Base-by-base conservation (phyloP, 2,113 vertebrate genomes). In the Mixornis gularis region DNA sequence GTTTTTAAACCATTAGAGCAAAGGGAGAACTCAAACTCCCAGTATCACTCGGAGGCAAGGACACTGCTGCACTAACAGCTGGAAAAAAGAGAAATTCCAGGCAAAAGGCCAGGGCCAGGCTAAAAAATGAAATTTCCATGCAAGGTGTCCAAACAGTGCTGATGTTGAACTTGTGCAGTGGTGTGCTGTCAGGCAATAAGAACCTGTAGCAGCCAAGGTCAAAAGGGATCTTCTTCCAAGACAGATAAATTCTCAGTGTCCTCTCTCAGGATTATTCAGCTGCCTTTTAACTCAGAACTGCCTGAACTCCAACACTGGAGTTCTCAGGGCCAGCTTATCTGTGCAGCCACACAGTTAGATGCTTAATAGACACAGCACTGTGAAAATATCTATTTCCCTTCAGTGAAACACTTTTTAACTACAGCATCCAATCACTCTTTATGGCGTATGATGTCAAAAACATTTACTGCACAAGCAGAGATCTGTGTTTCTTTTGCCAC, bases 401-500 rank as follows among this genome's bases (percentile, higher is more conserved):
- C 81, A 76, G 68, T 34, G 86, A 92, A 95, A 90, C 69, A 74
- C 76, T 95, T 97, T 60, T 85, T 94, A 95, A 85, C 94, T 89
- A 88, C 62, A 91, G 90, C 53, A 94, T 87, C 95, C 91, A 91
- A 52, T 96, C 97, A 95, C 71, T 85, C 95, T 96, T 93, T 94
- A 94, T 56, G 13, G 90, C 56, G 44, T 95, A 79, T 52, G 92
- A 96, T 98, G 97, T 98, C 97, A 98, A 95, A 98, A 97, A 93
- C 96, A 97, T 95, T 98, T 97, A 97, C 80, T 87, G 91, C 80
- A 93, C 73, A 96, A 96, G 95, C 92, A 92, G 95, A 98, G 97
- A 98, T 96, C 96, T 97, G 93, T 97, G 97, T 98, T 98, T 98
- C 97, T 97, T 98, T 98, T 98, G 97, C 97, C 97, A 98, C 97